phyloP scores from a whole-genome alignment of 1,140 invertebrate species.

The Papilio xuthus region DNA sequence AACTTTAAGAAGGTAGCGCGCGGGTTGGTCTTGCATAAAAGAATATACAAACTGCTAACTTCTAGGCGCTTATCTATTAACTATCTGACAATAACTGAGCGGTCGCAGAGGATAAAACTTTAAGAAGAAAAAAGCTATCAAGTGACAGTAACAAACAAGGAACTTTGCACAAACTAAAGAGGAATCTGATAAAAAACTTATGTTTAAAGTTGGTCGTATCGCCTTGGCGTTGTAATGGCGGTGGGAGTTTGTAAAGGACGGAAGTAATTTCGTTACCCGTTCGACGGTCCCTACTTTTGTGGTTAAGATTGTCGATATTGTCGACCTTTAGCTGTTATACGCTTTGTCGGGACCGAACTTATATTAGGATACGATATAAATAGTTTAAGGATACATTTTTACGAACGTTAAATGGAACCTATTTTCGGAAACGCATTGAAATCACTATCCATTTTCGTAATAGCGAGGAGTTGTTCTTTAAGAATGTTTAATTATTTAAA shows the following conservation, averaged over 20 bases:
- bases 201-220: constrained; percentile 25
- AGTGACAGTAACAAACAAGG: constrained; percentile 22
- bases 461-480: no score
- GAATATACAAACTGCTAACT: not conserved
- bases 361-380: constrained; percentile 18
- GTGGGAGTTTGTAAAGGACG: constrained; percentile 29
- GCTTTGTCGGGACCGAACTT: constrained; percentile 11
- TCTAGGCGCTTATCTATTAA: not conserved
- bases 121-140: constrained; percentile 12
- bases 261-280: constrained; percentile 33
- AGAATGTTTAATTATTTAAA: no score
- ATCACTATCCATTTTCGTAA: not conserved
- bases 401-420: constrained; percentile 17
- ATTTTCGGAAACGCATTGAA: not conserved
- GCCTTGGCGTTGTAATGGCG: constrained; percentile 18
- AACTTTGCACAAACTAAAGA: constrained; percentile 18
- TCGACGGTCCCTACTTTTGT: constrained; percentile 29
- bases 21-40: not conserved
- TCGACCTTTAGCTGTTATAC: constrained; percentile 20
- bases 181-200: constrained; percentile 15
- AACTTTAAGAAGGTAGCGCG: not conserved
- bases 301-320: constrained; percentile 32
- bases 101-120: not conserved
- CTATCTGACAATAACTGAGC: not conserved
- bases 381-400: constrained; percentile 21